These are phyloP conservation scores for Perognathus longimembris DNA, from an alignment of 2,113 vertebrate genomes.

Conservation along the genomic window DNA sequence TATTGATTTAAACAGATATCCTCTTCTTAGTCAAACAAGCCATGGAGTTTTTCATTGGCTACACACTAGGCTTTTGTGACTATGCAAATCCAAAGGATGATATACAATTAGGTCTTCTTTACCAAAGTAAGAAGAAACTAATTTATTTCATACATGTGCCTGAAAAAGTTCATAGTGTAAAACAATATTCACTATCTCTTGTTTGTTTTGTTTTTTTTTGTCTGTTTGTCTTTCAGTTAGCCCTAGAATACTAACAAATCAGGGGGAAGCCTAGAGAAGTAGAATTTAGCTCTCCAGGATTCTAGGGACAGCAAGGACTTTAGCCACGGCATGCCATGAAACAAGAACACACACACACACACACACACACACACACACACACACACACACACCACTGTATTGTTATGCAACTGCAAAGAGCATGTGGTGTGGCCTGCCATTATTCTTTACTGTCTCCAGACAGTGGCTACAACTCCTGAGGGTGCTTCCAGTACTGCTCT, in stretches of 20 bases:
- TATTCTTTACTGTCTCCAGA: neutral
- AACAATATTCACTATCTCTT: neutral
- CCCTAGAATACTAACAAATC: too few species aligned
- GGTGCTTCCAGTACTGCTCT: too few species aligned
- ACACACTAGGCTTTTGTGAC: neutral
- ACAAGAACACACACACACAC: too few species aligned
- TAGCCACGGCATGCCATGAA: neutral
- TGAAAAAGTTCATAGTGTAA: neutral
- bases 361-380: too few species aligned
- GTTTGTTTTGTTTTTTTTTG: neutral
- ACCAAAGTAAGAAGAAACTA: neutral
- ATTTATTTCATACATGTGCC: neutral
- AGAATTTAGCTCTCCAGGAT: neutral
- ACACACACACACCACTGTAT: too few species aligned
- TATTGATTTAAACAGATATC: neutral
- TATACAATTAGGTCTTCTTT: neutral
- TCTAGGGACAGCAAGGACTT: neutral
- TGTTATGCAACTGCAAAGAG: neutral
- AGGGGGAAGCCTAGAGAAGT: neutral
- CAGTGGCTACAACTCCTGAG: too few species aligned
- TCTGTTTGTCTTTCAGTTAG: too few species aligned
- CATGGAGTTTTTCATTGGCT: neutral
- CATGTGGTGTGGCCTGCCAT: too few species aligned
- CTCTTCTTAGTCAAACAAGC: neutral
- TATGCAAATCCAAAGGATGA: neutral